A percentile compares a stretch with the other conserved stretches of the same genome.
Evolutionary conservation across 2,113 vertebrate species (phyloP).

Genomic region (Elaphurus davidianus): DNA sequence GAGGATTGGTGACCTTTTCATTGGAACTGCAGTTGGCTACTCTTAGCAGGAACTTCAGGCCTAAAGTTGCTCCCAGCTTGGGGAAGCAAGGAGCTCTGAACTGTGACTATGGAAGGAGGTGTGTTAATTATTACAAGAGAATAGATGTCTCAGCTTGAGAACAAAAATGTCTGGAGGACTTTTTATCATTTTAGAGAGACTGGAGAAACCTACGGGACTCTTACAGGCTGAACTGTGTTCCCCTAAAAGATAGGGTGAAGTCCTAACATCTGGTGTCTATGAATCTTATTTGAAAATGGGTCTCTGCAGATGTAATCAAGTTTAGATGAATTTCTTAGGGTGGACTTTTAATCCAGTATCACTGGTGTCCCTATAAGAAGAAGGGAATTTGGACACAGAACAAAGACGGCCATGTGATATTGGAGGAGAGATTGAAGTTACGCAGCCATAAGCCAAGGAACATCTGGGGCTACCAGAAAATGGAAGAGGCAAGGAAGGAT

Average conservation of each 20-base stretch:
- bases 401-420: neutral
- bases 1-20: neutral
- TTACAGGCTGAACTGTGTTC: neutral
- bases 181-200: neutral
- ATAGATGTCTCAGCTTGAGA: neutral
- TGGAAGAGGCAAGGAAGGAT: neutral
- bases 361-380: neutral
- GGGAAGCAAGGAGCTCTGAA: neutral
- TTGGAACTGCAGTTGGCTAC: neutral
- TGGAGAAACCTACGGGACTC: neutral
- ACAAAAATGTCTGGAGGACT: neutral
- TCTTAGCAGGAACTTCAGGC: neutral
- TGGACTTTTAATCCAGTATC: neutral
- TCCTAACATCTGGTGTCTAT: neutral
- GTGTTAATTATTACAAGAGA: neutral
- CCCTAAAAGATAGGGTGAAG: neutral
- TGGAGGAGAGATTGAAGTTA: neutral
- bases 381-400: neutral
- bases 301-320: neutral
- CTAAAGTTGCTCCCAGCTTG: neutral
- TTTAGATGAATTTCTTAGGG: neutral
- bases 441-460: neutral
- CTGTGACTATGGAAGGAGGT: neutral
- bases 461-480: neutral
- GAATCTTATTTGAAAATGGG: neutral